Evolutionary conservation across 2,888 invertebrate species (phyloP), one percentile per base, ranked within the genome.

Genomic region (Drosophila merina): DNA sequence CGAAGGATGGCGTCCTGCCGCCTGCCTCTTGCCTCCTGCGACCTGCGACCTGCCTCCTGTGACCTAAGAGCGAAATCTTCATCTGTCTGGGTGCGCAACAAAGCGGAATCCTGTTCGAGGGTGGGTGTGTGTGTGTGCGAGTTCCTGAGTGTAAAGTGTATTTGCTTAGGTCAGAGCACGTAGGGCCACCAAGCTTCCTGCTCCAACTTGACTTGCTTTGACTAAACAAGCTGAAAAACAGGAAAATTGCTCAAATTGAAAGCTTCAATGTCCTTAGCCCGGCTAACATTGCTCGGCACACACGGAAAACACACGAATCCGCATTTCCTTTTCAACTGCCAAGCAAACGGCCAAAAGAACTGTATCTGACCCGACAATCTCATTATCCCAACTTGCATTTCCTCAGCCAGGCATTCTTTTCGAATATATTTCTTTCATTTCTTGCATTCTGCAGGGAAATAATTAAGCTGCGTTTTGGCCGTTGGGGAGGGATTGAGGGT

Each of bases 11-110:
- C 44, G 45, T 12, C 28, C 47, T 20, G 36, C 36, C 5, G n/a
- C 12, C 36, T 20, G 36, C 12, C 5, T n/a, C 12, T 12, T 36
- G 47, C 14, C 5, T n/a, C 12, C 36, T 36, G 47, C 14, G 20
- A 20, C 28, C 47, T 20, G 36, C 36, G n/a, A 36, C 12, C 36
- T 20, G 36, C 36, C 5, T n/a, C 12, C 36, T 36, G 47, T n/a
- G 20, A 20, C 20, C 20, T 20, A 20, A 20, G 20, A 44, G 30
- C 55, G 45, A 40, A 64, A 58, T 50, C 57, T 44, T 64, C 73
- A 52, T 72, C 79, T 82, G 86, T 85, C 82, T 82, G 75, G 44
- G 47, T 71, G 72, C 86, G 86, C 88, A 83, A 79, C 88, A 83
- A 79, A 79, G 86, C 82, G 79, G 88, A 82, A 75, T 59, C 48